Percentiles rank a stretch among this genome's conserved stretches.
phyloP scores from a whole-genome alignment of 2,797 vertebrate genomes.

The Pangasius larnaudii region DNA sequence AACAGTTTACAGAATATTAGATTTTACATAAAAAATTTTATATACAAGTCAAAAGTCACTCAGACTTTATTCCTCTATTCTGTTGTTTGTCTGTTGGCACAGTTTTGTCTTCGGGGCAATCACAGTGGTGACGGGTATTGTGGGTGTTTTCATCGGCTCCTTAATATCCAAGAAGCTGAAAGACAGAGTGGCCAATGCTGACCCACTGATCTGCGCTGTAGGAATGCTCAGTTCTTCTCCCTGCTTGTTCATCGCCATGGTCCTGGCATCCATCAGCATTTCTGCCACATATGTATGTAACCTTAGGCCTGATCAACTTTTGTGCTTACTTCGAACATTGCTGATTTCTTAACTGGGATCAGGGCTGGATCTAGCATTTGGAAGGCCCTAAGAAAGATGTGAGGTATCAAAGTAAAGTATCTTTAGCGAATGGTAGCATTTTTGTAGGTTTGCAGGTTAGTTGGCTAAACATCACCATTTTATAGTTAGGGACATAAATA shows the following conservation, averaged over 20 bases:
- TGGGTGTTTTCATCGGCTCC: constrained; percentile 83
- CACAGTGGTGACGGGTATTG: constrained; percentile 82
- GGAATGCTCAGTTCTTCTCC: constrained; percentile 83
- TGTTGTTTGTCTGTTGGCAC: constrained; percentile 46
- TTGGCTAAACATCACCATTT: background rate
- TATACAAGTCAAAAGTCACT: background rate
- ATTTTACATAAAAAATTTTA: no score
- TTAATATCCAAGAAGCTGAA: constrained; percentile 75
- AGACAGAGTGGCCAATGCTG: constrained; percentile 76
- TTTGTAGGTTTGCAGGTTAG: background rate
- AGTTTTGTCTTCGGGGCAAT: constrained; percentile 87
- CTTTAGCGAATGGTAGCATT: background rate
- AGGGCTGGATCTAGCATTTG: background rate
- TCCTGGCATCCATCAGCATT: constrained; percentile 79
- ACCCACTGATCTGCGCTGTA: constrained; percentile 86
- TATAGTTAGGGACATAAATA: background rate
- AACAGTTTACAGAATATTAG: no score
- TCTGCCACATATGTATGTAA: constrained; percentile 82
- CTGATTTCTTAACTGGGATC: background rate
- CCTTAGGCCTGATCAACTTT: background rate
- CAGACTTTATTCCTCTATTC: background rate
- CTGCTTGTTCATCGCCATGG: constrained; percentile 81
- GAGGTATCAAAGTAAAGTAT: background rate
- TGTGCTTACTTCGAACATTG: background rate
- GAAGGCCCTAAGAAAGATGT: background rate